A percentile compares a stretch with the other conserved stretches of the same genome.
phyloP scores from a whole-genome alignment of 2,113 vertebrate species.

The Hippocampus mohnikei region DNA sequence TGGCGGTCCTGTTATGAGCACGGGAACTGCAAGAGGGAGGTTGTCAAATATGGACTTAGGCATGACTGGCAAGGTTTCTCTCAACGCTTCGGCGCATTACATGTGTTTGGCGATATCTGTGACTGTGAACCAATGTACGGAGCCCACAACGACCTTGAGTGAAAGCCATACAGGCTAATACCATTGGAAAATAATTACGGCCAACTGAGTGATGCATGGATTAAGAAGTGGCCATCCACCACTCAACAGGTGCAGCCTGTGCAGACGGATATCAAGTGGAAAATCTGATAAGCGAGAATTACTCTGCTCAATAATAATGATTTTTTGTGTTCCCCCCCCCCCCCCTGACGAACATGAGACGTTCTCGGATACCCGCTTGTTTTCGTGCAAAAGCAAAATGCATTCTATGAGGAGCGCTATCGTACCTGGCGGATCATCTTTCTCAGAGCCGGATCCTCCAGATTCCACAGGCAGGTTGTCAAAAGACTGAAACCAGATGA shows the following conservation, averaged over 20 bases:
- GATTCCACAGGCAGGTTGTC: constrained; percentile 91
- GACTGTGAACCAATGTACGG: constrained; percentile 46
- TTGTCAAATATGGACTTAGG: constrained; percentile 45
- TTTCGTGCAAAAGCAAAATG: constrained; percentile 16
- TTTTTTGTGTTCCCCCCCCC: neutral
- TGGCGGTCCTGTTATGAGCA: constrained; percentile 74
- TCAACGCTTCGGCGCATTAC: neutral
- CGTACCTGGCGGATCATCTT: constrained; percentile 83
- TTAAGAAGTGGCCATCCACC: constrained; percentile 20
- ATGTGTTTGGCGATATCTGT: constrained; percentile 6
- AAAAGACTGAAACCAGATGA: constrained; percentile 79
- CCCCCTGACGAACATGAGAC: neutral
- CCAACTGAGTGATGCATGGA: constrained; percentile 39
- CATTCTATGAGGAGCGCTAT: constrained; percentile 22
- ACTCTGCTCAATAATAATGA: neutral
- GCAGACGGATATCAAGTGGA: neutral
- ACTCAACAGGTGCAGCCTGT: neutral
- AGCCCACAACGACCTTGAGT: constrained; percentile 66
- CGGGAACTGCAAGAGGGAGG: constrained; percentile 55
- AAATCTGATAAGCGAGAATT: neutral
- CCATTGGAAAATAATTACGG: constrained; percentile 66
- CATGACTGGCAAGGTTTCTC: neutral
- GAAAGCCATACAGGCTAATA: constrained; percentile 60
- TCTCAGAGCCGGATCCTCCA: constrained; percentile 83
- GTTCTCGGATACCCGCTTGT: neutral